phyloP scores from a whole-genome alignment of 2,888 invertebrate species.

The Dasypolia templi region DNA sequence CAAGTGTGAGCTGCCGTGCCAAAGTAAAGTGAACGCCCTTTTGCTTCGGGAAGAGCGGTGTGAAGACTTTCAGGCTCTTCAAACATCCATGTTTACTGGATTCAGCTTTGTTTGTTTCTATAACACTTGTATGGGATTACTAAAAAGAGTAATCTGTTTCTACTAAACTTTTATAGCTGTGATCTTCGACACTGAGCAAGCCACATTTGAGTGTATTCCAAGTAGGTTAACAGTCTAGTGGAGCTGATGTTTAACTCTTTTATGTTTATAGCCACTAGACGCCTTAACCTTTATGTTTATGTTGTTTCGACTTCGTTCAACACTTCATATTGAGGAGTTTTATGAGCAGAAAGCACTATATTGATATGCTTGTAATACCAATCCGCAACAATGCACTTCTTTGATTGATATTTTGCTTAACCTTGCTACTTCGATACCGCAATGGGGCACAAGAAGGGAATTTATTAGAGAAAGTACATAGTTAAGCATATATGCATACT shows the following conservation, averaged over 20 bases:
- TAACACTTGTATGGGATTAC: constrained; percentile 25
- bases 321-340: constrained; percentile 48
- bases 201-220: constrained; percentile 24
- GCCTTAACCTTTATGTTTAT: constrained; percentile 50
- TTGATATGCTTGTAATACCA: constrained; percentile 47
- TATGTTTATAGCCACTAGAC: constrained; percentile 45
- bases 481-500: too few species aligned
- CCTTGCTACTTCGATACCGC: constrained; percentile 30
- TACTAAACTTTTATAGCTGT: constrained; percentile 9
- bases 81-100: constrained; percentile 66
- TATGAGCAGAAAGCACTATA: constrained; percentile 38
- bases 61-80: constrained; percentile 75
- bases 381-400: constrained; percentile 46
- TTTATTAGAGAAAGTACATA: not conserved
- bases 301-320: constrained; percentile 47
- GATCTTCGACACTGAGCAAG: constrained; percentile 19
- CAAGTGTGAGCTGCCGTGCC: constrained; percentile 75
- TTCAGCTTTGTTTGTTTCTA: constrained; percentile 51
- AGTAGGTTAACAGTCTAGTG: constrained; percentile 51
- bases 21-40: constrained; percentile 80
- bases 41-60: constrained; percentile 75
- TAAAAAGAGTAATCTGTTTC: constrained; percentile 9
- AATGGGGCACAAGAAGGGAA: constrained; percentile 19
- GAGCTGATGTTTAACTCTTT: constrained; percentile 41
- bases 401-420: constrained; percentile 23